Percentiles rank a stretch among this genome's conserved stretches.
phyloP scores from a whole-genome alignment of 2,113 vertebrate genomes.

The Strix aluco region DNA sequence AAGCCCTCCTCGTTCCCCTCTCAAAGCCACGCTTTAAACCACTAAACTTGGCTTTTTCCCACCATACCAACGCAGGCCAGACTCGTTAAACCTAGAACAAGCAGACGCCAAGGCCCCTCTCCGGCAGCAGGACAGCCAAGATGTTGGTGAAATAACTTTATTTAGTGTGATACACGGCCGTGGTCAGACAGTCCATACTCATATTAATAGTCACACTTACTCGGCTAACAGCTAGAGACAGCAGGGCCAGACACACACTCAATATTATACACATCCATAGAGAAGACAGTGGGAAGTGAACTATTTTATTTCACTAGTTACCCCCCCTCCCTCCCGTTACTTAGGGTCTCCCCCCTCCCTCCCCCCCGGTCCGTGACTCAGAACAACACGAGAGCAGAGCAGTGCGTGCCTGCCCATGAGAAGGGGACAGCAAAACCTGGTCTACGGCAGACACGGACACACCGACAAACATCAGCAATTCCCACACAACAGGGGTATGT shows the following conservation, averaged over 20 bases:
- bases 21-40: too few species aligned
- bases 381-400: constrained; percentile 54
- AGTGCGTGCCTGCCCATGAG: constrained; percentile 27
- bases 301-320: constrained; percentile 60
- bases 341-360: constrained; percentile 10
- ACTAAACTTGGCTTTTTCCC: neutral
- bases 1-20: neutral
- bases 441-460: constrained; percentile 57
- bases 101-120: too few species aligned
- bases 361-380: constrained; percentile 34
- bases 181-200: constrained; percentile 87
- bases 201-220: constrained; percentile 88
- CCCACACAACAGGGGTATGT: constrained; percentile 43
- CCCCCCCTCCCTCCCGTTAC: neutral
- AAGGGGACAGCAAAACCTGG: constrained; percentile 36
- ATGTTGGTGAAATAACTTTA: constrained; percentile 83
- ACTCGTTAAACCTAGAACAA: neutral
- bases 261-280: constrained; percentile 84
- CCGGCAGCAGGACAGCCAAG: neutral
- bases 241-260: constrained; percentile 85
- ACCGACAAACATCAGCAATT: constrained; percentile 57
- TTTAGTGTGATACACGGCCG: constrained; percentile 87
- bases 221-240: constrained; percentile 90
- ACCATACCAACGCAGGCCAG: neutral
- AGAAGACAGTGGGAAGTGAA: constrained; percentile 83